Evolutionary conservation across 1,140 invertebrate species (phyloP), one percentile per base, ranked within the genome.

Genomic region (Dendroctonus valens): DNA sequence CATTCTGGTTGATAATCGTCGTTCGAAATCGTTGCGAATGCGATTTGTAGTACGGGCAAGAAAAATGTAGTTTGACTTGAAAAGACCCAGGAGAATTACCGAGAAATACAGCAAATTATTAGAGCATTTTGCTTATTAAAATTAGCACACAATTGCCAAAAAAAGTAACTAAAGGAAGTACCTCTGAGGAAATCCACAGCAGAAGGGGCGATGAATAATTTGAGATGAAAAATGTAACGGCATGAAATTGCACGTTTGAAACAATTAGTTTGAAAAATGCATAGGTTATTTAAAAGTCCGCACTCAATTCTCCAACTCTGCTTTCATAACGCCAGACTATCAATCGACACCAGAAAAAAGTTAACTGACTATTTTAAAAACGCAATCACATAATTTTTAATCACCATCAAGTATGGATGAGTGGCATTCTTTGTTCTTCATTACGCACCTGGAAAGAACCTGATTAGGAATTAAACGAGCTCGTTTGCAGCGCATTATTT

Each of bases 391-490:
- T 65, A 65, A 65, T 65, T 57, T 65, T 65, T 65, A 65, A 65
- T 65, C 53, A 41, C 42, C 53, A 26, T 55, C 53, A 15, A 49
- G 54, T 65, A 65, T 65, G 54, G 62, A 55, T 65, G 62, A 65
- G 52, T 65, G 53, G 62, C 62, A 65, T 65, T 65, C 62, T 57
- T 57, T 51, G 52, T 55, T 50, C 53, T 57, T 65, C 46, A 57
- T 65, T 65, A 65, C 62, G 54, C 62, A 65, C 62, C 62, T 65
- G 62, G 53, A 41, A 37, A 15, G 53, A 41, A 57, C 62, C 62
- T 65, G 62, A 65, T 65, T 65, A 65, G 62, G 62, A 65, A 65
- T 65, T 65, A 65, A 65, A 65, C 48, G 58, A 60, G 58, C 46
- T 50, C 12, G 55, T 58, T 58, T 58, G 41, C 55, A 11, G 55